These are phyloP conservation scores for Glaucopsyche alexis DNA, from an alignment of 2,888 invertebrate species.

Conservation along the genomic window DNA sequence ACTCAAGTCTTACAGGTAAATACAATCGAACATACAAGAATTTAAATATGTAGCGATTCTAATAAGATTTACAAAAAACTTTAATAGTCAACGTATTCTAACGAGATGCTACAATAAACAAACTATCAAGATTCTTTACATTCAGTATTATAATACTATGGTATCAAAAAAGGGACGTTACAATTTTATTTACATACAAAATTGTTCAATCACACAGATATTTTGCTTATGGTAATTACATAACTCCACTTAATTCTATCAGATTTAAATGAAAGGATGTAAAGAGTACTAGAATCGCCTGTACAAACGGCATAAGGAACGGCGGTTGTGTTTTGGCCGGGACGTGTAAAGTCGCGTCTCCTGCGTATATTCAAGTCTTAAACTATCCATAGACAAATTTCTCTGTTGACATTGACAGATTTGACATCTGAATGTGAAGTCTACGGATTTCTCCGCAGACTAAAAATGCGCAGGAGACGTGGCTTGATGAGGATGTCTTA, in stretches of 20 bases:
- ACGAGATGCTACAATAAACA: background rate
- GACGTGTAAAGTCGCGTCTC: constrained; percentile 37
- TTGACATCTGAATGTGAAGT: too few relatives aligned
- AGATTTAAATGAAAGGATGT: constrained; percentile 23
- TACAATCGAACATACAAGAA: constrained; percentile 39
- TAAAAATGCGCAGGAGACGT: background rate
- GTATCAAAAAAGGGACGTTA: constrained; percentile 10
- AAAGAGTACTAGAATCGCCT: constrained; percentile 35
- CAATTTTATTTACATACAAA: background rate
- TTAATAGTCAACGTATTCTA: background rate
- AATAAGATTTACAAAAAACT: constrained; percentile 29
- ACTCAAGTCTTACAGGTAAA: constrained; percentile 47
- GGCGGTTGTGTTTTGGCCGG: constrained; percentile 45
- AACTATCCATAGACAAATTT: background rate
- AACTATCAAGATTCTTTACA: background rate
- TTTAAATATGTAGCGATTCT: constrained; percentile 35
- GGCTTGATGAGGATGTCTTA: constrained; percentile 34
- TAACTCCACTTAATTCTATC: constrained; percentile 17
- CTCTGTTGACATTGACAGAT: background rate
- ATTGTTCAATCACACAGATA: background rate
- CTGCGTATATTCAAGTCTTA: background rate
- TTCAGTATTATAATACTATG: background rate
- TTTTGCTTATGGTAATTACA: constrained; percentile 8
- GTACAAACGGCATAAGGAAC: constrained; percentile 40
- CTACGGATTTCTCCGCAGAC: background rate